Evolutionary conservation across 2,888 invertebrate genomes (phyloP), one percentile per base, ranked within the genome.

Genomic region (Empis livida): DNA sequence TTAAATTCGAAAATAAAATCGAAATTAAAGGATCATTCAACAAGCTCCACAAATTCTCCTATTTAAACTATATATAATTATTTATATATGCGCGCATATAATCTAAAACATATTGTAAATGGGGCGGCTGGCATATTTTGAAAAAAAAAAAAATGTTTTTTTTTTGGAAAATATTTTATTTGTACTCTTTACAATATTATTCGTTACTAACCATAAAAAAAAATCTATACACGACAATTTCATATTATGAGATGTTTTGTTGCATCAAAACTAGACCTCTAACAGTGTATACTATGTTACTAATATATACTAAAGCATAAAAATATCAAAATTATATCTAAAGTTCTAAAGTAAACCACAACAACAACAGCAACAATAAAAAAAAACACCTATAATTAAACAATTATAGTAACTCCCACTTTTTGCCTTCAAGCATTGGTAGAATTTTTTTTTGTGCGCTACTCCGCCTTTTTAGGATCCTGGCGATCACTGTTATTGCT

Each of bases 401-500:
- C 67, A 67, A 67, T 67, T 67, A 68, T 64, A 68, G 67, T 64
- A 66, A 67, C 67, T 68, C 67, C 67, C 67, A 64, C 67, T 67
- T 67, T 66, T 61, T 60, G 65, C 65, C 63, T 54, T 54, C 53
- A 60, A 62, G 60, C 62, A 59, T 61, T 60, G 57, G 60, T 55
- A 56, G 58, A 61, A 55, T 57, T 58, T 57, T 58, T 51, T 45
- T 63, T 55, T 62, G 62, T 62, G 61, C 59, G 56, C 67, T 67
- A 67, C 68, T 64, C 68, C 67, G 64, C 67, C 67, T 61, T 61
- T 65, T 65, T 60, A 59, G 57, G 67, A 65, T 54, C 46, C 53
- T 39, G 39, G 16, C 39, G 39, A 17, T 17, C 39, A 27, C 23
- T 27, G 23, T 8, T 27, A 20, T 20, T 5, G 8, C 5, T 27